Evolutionary conservation across 2,888 invertebrate species (phyloP), one percentile per base, ranked within the genome.

Genomic region (Blera fallax): DNA sequence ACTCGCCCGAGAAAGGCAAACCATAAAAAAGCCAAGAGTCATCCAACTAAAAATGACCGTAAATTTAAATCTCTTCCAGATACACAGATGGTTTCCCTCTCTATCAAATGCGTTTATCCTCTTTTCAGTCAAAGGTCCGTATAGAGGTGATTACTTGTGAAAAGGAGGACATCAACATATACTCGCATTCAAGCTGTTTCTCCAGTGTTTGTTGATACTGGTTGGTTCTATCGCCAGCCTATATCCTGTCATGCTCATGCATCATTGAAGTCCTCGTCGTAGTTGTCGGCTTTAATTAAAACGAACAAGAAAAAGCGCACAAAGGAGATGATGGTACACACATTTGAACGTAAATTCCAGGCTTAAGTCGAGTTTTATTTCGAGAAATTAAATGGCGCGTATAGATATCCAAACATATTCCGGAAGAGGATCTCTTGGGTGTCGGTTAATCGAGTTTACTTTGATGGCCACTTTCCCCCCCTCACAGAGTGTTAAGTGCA

Each of bases 1-100:
- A 67, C 48, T 65, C 18, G 32, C 14, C n/a, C 69, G 56, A 34
- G 81, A 58, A 58, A 21, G 62, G 80, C 81, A 76, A 69, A 43
- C 74, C 60, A 67, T 64, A 84, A 76, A 45, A n/a, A 67, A 74
- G 78, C 50, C 78, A 79, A 81, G 76, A 79, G 74, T 62, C 81
- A 78, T 48, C 54, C 69, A 78, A 48, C 84, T 83, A 76, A 79
- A 82, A 77, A 84, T 77, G 87, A 76, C 73, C 77, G 87, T 87
- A 87, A 87, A 87, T 87, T 87, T 87, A 62, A 83, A 83, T 87
- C 83, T 73, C 81, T 69, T 62, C n/a, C 48, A 65, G 56, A 70
- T 34, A 70, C 62, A 62, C 56, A 58, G 58, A 64, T 62, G 64
- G 73, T 40, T 64, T 43, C 50, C 16, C 40, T 52, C 21, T 40